Base-by-base conservation (phyloP, 2,888 invertebrate species). In the Cryptus armator region DNA sequence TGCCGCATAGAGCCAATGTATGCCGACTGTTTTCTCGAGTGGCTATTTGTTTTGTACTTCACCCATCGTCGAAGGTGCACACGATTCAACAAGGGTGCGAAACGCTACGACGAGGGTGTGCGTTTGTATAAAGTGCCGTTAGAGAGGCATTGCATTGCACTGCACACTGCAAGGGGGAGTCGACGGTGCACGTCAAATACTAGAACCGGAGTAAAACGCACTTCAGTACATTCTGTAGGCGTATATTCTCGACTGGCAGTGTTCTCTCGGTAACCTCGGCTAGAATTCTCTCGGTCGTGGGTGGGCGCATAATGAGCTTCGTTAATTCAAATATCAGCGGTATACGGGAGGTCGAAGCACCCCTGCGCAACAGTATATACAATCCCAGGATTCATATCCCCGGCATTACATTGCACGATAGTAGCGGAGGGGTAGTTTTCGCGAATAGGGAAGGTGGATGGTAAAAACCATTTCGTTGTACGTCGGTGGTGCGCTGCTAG, bases 391-490 rank as follows among this genome's bases (percentile, higher is more conserved):
- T 66, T 62, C 37, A 37, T 37, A 66, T 76, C 37, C 43, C 53
- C 14, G 43, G 76, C 51, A 51, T 32, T 76, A n/a, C 66, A 24
- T 37, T 53, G 43, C 46, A 59, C 59, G 3, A 12, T 48, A 14
- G 3, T 48, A 62, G n/a, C 4, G 62, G 62, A 14, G 62, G 43
- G 24, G 51, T 32, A 72, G 64, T 64, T 77, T 67, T 66, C 53
- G 24, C 85, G 86, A 86, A 86, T 87, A 86, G 37, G 37, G 86
- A 89, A 87, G 87, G 87, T 88, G 89, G 24, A 67, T 32, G 71
- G 89, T 86, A 90, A 89, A 90, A 90, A 90, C 88, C 88, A 88
- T 90, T 90, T 90, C 89, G 89, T 77, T 87, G 89, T 88, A 84
- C 37, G 37, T 37, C 37, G 37, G 85, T 77, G 79, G 85, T 75